These are phyloP conservation scores for Agrochola litura DNA, from an alignment of 2,888 invertebrate genomes.

Conservation along the genomic window DNA sequence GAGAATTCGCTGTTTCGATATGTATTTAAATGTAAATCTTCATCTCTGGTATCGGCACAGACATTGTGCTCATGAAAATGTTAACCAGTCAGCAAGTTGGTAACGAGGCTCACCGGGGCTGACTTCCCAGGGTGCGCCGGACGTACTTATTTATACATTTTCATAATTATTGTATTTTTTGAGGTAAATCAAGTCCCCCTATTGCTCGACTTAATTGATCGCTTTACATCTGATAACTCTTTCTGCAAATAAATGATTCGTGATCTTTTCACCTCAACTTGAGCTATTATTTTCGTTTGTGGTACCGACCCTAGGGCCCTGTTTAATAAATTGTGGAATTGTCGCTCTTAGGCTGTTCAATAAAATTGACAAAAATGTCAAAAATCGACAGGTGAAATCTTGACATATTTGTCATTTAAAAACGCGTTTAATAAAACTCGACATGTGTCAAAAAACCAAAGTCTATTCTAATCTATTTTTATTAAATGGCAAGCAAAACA, in stretches of 20 bases:
- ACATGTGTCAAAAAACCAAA: no score
- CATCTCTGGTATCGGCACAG: not conserved
- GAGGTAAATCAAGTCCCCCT: not conserved
- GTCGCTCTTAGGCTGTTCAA: no score
- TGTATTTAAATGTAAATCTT: not conserved
- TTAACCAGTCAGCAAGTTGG: not conserved
- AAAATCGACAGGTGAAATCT: no score
- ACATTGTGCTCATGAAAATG: not conserved
- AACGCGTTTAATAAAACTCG: no score
- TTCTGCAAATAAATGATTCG: no score
- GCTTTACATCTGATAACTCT: no score
- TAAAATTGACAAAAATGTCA: no score
- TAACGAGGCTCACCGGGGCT: not conserved
- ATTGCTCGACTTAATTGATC: not conserved
- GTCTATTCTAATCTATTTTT: no score
- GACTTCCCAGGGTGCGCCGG: not conserved
- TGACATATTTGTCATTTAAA: no score
- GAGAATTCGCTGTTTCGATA: not conserved
- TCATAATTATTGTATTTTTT: not conserved
- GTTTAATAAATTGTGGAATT: no score
- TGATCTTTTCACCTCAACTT: not conserved
- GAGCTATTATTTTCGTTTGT: not conserved
- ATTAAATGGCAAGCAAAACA: no score
- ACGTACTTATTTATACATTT: not conserved
- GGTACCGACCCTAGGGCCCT: no score